phyloP scores from a whole-genome alignment of 2,797 vertebrate genomes.

The Podarcis siculus region DNA sequence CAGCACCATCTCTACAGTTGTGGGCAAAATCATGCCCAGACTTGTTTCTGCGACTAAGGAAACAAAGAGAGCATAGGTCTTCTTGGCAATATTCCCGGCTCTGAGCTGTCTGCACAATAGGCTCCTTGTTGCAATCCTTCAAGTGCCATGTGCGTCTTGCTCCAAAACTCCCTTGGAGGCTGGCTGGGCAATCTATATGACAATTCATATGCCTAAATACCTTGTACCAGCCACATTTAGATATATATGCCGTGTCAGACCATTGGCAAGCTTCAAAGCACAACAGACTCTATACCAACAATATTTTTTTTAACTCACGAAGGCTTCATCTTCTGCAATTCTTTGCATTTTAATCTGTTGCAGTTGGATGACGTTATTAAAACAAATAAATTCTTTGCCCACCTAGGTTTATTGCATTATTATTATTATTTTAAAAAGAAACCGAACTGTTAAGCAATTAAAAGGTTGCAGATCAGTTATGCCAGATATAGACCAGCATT shows the following conservation, averaged over 20 bases:
- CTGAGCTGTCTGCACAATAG: fast-evolving
- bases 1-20: slow-evolving; percentile 29
- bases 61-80: fast-evolving
- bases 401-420: fast-evolving
- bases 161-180: neutral
- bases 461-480: slow-evolving; percentile 39
- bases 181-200: neutral
- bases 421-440: neutral
- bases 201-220: neutral
- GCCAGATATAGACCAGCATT: slow-evolving; percentile 14
- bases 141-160: fast-evolving
- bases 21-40: slow-evolving; percentile 53
- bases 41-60: neutral
- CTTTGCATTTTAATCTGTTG: neutral
- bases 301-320: neutral
- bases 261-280: neutral
- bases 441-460: slow-evolving; percentile 35
- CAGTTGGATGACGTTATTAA: slow-evolving; percentile 18
- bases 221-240: too few species aligned
- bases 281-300: neutral
- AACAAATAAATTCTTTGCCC: neutral
- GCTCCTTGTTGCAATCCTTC: fast-evolving
- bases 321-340: neutral
- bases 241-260: neutral
- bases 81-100: neutral